Base-by-base conservation (phyloP, 2,113 vertebrate species). In the Anhinga anhinga region DNA sequence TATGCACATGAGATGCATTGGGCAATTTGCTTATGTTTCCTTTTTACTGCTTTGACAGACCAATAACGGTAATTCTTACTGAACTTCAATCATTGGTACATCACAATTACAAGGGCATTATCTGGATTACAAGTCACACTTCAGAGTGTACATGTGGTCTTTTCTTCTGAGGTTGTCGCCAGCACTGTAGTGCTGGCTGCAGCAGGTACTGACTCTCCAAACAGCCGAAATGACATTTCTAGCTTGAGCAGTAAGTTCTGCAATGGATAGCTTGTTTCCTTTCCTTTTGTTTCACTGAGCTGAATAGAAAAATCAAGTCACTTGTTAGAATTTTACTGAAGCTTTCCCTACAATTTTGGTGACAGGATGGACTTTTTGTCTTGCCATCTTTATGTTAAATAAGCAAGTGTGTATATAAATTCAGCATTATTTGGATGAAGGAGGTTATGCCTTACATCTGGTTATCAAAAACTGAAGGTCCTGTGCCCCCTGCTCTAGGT, bases 221-320 rank as follows among this genome's bases (percentile, higher is more conserved):
- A 26, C 25, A 76, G 86, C 81, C 94, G 78, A 90, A 89, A 85
- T 70, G 81, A 72, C 30, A 11, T 29, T 19, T 23, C 65, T 66
- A 72, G 34, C 40, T 82, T 21, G 16, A 87, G 73, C 70, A 90
- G 0, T 32, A 58, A 59, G 42, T n/a, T 81, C 77, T 93, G 92
- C 49, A 71, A 27, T 66, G 63, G 67, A 80, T 45, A 86, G 63
- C 49, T 95, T 30, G 25, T 61, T 96, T 96, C 56, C 69, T 88
- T 94, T 88, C 42, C 32, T n/a, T n/a, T 67, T 5, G 2, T 70
- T 84, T 82, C 56, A 47, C 63, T 70, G 62, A 90, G 20, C 55
- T 84, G 56, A 30, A 9, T 89, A 86, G 86, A 94, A 95, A 94
- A 95, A 82, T 61, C 27, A 63, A 67, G 81, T 91, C 52, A 86